Conservation (phyloP, 1,140 invertebrate species). For the Dendrolimus punctatus region DNA sequence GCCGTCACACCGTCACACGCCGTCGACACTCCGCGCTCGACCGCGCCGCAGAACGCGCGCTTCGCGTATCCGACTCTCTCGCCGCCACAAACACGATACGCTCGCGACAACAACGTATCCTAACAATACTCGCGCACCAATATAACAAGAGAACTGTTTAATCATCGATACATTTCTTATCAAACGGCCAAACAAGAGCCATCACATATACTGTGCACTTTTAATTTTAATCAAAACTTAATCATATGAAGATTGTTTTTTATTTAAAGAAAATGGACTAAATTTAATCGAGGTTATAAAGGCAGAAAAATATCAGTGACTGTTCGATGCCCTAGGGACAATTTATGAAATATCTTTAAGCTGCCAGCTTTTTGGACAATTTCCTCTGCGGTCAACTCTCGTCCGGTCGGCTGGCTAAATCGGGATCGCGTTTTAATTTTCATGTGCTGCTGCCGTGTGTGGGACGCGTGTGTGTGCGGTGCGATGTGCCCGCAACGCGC, state of each 20-base stretch:
- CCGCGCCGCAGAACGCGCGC: slow-evolving; percentile 60
- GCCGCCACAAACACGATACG: slow-evolving; percentile 23
- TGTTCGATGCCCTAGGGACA: too few species aligned
- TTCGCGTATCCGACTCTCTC: slow-evolving; percentile 29
- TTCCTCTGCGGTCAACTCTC: slow-evolving; percentile 35
- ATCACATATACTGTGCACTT: too few species aligned
- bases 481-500: slow-evolving; percentile 63
- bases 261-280: slow-evolving; percentile 26
- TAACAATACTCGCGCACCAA: slow-evolving; percentile 13
- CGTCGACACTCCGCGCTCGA: slow-evolving; percentile 61
- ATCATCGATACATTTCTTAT: slow-evolving; percentile 7
- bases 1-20: slow-evolving; percentile 43
- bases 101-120: slow-evolving; percentile 26
- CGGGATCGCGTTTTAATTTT: slow-evolving; percentile 64
- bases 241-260: slow-evolving; percentile 10
- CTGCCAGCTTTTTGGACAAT: slow-evolving; percentile 19
- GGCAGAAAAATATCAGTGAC: background rate
- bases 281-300: slow-evolving; percentile 29
- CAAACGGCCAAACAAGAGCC: background rate
- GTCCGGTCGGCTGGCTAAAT: slow-evolving; percentile 59
- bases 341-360: background rate
- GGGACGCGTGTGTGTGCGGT: slow-evolving; percentile 60
- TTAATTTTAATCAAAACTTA: too few species aligned
- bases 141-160: slow-evolving; percentile 30
- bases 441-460: slow-evolving; percentile 59